Conservation (phyloP, 35 echinoderm and acorn worm genomes). For the Ophiothrix spiculata region DNA sequence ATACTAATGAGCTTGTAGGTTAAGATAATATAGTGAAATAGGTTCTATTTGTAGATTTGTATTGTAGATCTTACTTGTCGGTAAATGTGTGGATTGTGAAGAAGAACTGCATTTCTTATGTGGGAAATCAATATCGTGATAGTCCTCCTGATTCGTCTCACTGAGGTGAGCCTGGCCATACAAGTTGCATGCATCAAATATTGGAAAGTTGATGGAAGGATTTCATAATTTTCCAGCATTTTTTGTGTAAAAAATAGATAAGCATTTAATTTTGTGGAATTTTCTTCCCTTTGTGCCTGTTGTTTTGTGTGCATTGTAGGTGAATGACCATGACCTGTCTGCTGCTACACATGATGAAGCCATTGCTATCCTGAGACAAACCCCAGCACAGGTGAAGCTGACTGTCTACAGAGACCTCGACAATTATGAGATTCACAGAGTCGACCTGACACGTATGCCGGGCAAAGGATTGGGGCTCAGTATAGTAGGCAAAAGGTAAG, state of each 20-base stretch:
- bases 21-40: too few relatives aligned
- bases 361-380: slow-evolving; percentile 53
- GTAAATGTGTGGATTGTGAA: too few relatives aligned
- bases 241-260: too few relatives aligned
- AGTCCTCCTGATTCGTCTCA: not conserved
- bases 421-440: slow-evolving; percentile 46
- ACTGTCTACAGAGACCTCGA: slow-evolving; percentile 64
- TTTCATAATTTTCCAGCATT: not conserved
- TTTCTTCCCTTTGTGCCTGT: not conserved
- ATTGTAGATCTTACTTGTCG: too few relatives aligned
- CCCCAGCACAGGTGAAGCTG: slow-evolving; percentile 66
- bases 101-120: too few relatives aligned
- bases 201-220: not conserved
- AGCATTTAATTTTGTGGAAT: too few relatives aligned
- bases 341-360: slow-evolving; percentile 69
- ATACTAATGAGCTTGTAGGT: too few relatives aligned
- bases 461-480: slow-evolving; percentile 76
- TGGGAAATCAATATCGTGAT: not conserved
- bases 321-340: slow-evolving; percentile 67
- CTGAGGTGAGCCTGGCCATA: not conserved
- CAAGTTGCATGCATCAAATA: not conserved
- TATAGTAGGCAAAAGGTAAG: slow-evolving; percentile 54
- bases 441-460: slow-evolving; percentile 58
- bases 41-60: too few relatives aligned
- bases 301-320: slow-evolving; percentile 27